Base-by-base conservation (phyloP, 1,140 invertebrate genomes). In the Brachionus asplanchnoidis region DNA sequence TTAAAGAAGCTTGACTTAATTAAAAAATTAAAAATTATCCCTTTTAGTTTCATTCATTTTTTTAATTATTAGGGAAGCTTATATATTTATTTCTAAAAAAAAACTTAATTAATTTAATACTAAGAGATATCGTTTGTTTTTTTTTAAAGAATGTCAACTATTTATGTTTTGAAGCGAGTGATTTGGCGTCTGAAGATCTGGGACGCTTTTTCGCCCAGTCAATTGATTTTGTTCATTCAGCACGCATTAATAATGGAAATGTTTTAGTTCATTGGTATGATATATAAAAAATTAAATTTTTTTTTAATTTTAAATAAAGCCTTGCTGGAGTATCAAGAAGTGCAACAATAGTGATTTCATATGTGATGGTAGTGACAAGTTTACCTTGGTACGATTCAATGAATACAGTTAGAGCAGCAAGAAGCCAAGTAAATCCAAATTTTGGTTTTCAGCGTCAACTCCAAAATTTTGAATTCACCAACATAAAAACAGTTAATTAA, bases 191-290 rank as follows among this genome's bases (percentile, higher is more conserved):
- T 87, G 95, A 98, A 89, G 96, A 97, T 90, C 91, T 98, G 9
- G 93, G 93, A 12, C 95, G 96, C 89, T 97, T 95, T 90, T 97
- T 98, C 90, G 92, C 94, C 17, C 89, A 95, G 60, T 97, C 95
- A 90, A 97, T 97, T 90, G 95, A 98, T 88, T 98, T 98, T 87
- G 98, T 98, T 87, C 96, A 98, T 89, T 93, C 93, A 1, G 96
- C 95, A 1, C 91, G 96, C 75, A 90, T 95, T 0, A 91, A 94
- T 44, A 95, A 95, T 85, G 95, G 96, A 85, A 94, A 94, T 88
- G 96, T 98, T 42, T 92, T 98, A 14, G 95, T 98, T 87, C 96
- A 98, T 89, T 98, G 96, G 95, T 96, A 91, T 93, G 91, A 89
- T 42, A 42, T 40, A 9, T 46, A 53, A 32, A 9, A 9, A 80